phyloP scores from a whole-genome alignment of 2,113 vertebrate genomes.

The Pygoscelis antarcticus region DNA sequence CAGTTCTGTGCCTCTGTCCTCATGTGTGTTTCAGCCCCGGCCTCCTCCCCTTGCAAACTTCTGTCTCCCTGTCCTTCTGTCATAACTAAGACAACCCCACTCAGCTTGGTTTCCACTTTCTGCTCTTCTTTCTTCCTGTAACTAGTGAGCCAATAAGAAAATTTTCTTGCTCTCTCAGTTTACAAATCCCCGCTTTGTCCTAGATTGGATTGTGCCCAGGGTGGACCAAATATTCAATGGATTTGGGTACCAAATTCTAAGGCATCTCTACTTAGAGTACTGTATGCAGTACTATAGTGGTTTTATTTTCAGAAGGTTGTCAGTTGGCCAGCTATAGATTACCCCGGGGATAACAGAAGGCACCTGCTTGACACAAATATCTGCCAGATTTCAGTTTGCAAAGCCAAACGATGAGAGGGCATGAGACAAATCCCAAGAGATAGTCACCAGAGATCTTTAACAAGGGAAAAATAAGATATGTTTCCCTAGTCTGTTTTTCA shows the following conservation, averaged over 20 bases:
- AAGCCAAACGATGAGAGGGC: neutral
- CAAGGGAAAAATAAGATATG: neutral
- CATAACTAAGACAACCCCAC: neutral
- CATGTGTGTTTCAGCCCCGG: rapidly evolving
- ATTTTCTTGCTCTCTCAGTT: neutral
- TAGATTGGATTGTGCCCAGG: neutral
- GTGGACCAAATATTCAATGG: neutral
- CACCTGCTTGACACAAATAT: constrained; percentile 21
- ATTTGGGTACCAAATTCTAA: neutral
- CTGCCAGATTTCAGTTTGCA: constrained; percentile 39
- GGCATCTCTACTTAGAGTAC: neutral
- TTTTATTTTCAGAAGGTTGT: constrained; percentile 36
- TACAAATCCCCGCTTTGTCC: neutral
- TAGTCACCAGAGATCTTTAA: neutral
- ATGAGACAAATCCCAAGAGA: neutral
- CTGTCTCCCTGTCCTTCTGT: neutral
- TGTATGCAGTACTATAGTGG: neutral
- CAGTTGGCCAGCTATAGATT: constrained; percentile 16
- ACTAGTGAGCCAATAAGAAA: neutral
- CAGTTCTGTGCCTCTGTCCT: neutral
- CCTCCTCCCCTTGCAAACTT: neutral
- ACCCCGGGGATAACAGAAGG: constrained; percentile 4
- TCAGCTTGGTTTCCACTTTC: neutral
- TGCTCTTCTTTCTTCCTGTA: neutral
- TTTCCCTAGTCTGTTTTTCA: neutral